Percentiles rank a stretch among this genome's conserved stretches.
These are phyloP conservation scores for Mantis religiosa DNA, from an alignment of 2,888 invertebrate species.

Conservation along the genomic window DNA sequence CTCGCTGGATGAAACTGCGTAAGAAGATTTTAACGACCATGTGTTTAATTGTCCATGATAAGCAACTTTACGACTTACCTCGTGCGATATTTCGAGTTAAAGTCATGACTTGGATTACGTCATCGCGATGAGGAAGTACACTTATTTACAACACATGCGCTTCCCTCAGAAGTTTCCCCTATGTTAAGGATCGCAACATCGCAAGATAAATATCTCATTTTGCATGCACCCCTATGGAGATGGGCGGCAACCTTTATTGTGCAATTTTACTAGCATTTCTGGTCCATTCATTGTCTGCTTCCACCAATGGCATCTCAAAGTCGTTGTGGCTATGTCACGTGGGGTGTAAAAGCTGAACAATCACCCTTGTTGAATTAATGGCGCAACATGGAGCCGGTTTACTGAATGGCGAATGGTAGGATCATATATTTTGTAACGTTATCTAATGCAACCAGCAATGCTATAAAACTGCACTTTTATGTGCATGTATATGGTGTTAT, in stretches of 20 bases:
- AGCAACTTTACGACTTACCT: not conserved
- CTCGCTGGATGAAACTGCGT: not conserved
- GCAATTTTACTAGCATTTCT: not conserved
- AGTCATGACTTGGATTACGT: not conserved
- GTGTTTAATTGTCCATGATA: not conserved
- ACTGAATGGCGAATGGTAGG: not conserved
- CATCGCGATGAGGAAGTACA: not conserved
- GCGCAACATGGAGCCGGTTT: not conserved
- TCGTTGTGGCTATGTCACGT: not conserved
- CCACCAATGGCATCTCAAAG: not conserved
- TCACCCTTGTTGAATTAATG: not conserved
- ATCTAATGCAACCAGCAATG: not conserved
- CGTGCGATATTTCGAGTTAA: not conserved
- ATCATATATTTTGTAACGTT: not conserved
- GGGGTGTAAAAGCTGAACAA: not conserved
- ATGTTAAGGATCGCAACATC: not conserved
- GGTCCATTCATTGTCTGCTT: not conserved
- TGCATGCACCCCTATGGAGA: not conserved
- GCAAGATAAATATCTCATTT: not conserved
- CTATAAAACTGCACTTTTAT: not conserved
- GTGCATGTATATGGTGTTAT: not conserved
- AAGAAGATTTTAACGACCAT: not conserved
- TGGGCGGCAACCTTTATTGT: not conserved
- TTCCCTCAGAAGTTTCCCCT: not conserved
- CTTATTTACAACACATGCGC: not conserved